These are phyloP conservation scores for Platanista minor DNA, from an alignment of 2,113 vertebrate genomes.

Conservation along the genomic window DNA sequence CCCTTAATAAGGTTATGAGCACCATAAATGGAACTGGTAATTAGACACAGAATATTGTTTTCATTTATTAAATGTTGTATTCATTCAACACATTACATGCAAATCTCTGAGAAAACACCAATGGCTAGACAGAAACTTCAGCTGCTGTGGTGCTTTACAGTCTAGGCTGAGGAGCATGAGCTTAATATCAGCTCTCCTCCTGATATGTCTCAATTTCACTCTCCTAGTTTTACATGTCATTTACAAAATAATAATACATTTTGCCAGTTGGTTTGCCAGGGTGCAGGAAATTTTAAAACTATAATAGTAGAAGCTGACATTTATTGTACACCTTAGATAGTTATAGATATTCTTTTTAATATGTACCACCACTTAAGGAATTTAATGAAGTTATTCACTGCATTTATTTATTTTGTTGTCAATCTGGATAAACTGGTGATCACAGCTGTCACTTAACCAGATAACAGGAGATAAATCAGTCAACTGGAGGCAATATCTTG, in stretches of 20 bases:
- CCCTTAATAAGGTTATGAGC: not conserved
- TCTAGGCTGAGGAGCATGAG: not conserved
- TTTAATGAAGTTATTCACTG: constrained; percentile 28
- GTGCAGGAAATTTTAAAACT: constrained; percentile 15
- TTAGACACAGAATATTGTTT: not conserved
- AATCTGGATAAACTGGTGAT: constrained; percentile 20
- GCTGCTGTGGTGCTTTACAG: not conserved
- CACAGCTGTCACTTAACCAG: constrained; percentile 17
- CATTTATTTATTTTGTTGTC: constrained; percentile 49
- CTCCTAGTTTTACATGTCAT: not conserved
- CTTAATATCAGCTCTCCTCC: not conserved
- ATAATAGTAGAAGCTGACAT: not conserved
- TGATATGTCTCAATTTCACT: not conserved
- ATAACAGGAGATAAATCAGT: not conserved
- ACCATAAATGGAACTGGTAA: not conserved
- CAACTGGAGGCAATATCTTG: not conserved
- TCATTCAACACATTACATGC: not conserved
- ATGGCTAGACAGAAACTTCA: not conserved
- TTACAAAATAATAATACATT: not conserved
- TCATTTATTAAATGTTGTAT: not conserved
- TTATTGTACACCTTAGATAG: not conserved
- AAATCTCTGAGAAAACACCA: not conserved
- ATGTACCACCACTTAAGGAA: not conserved
- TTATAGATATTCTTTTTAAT: not conserved
- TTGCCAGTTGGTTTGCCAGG: constrained; percentile 3